Evolutionary conservation across 2,888 invertebrate species (phyloP), one percentile per base, ranked within the genome.

Genomic region (Allolobophora icterica): DNA sequence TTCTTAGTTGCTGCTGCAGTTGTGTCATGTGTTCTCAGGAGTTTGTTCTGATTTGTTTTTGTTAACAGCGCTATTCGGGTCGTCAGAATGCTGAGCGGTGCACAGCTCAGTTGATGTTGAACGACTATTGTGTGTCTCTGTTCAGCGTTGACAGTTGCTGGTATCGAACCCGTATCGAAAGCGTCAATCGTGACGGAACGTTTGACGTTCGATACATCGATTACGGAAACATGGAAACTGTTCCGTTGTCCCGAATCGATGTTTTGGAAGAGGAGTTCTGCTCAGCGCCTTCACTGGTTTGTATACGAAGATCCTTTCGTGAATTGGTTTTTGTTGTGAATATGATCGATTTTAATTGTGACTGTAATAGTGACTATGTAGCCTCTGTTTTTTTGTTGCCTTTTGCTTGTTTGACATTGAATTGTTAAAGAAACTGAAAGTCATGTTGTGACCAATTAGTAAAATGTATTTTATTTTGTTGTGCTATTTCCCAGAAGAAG

Each of bases 251-350:
- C 71, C 3, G n/a, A 71, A 71, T 71, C 1, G 71, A n/a, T 71
- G 71, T 71, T n/a, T 71, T 71, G n/a, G 71, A 71, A n/a, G 71
- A 71, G n/a, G n/a, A 71, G n/a, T 71, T 71, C 71, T n/a, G 71
- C 71, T 71, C 71, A n/a, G 71, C n/a, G 30, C 71, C 71, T 71
- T 71, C 71, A 71, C 71, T 71, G 71, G 71, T 71, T 8, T 71
- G 71, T 71, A 71, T n/a, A 71, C 8, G 8, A 30, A 71, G 71
- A 71, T 30, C 71, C n/a, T 71, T 71, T 52, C 24, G 17, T 1
- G 24, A 71, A 30, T 71, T 8, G n/a, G 58, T n/a, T 71, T 71
- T 71, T 71, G 24, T 52, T 52, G 24, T 52, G 15, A 21, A 24
- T 52, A 52, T 21, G 6, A 21, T 52, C 4, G 21, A 52, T 52